Evolutionary conservation across 2,113 vertebrate genomes (phyloP).

Genomic region (Arizona elegans): DNA sequence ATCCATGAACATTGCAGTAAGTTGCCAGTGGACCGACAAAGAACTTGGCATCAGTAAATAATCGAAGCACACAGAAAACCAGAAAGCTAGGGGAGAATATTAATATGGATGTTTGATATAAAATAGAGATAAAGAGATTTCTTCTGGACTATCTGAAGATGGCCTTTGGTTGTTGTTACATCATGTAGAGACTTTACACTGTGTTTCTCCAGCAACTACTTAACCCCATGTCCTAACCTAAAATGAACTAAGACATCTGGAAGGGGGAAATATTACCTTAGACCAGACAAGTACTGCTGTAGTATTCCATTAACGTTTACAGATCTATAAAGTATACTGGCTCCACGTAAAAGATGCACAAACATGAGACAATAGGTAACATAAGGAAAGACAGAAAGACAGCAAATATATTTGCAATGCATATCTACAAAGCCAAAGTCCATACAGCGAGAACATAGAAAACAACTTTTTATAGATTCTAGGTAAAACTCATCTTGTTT

Average conservation of each 20-base stretch:
- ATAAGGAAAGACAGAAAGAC: neutral
- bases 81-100: neutral
- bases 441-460: neutral
- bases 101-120: neutral
- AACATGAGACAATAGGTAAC: neutral
- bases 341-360: neutral
- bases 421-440: neutral
- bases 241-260: neutral
- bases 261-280: neutral
- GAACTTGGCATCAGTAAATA: neutral
- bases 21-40: neutral
- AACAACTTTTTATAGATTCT: neutral
- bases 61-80: neutral
- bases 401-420: neutral
- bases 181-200: neutral
- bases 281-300: neutral
- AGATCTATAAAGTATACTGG: neutral
- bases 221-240: neutral
- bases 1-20: neutral
- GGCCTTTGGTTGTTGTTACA: conserved; percentile 1
- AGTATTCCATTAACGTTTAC: neutral
- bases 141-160: conserved; percentile 2
- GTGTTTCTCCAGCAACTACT: neutral
- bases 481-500: neutral
- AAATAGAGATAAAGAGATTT: neutral